Base-by-base conservation (phyloP, 2,797 vertebrate genomes). In the Kryptolebias ocellatus region DNA sequence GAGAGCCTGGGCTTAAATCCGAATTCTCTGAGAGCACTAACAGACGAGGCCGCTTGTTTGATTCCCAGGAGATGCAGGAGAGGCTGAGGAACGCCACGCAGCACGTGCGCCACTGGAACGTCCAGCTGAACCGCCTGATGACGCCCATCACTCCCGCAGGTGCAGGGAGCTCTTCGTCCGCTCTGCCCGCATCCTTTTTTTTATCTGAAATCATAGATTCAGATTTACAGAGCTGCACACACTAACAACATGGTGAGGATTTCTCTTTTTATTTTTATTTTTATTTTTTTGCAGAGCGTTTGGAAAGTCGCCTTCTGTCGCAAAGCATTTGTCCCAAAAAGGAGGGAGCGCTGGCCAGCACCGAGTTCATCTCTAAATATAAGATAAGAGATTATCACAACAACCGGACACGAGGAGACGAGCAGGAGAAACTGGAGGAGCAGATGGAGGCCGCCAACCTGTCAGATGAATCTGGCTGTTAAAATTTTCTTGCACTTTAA, bases 51-150 rank as follows among this genome's bases (percentile, higher is more conserved):
- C 12, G 1, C 29, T 64, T 12, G 9, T 51, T 29, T 60, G 4
- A 12, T 63, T 59, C 52, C 9, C 72, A 95, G 94, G 92, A 92
- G 80, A 80, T 93, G 42, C 91, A 91, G 76, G 87, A 88, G 88
- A 92, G 86, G 78, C 83, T 93, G 64, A 87, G 87, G 67, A 81
- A 88, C 2, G 93, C 92, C 69, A 92, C 87, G 64, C 89, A 90
- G 74, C 87, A 91, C 0, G 92, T 93, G 1, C 82, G 85, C 1
- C 94, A 94, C 69, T 95, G 94, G 94, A 95, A 93, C 47, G 89
- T 95, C 66, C 93, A 94, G 79, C 86, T 95, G 60, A 95, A 91
- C 78, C 87, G 92, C 27, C 75, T 95, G 64, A 94, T 95, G 93
- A 92, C 81, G 24, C 94, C 94, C 28, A 85, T 95, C 55, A 18